Percentiles rank a stretch among this genome's conserved stretches.
Evolutionary conservation across 2,888 invertebrate genomes (phyloP).

Genomic region (Stenolophus ochropezus): DNA sequence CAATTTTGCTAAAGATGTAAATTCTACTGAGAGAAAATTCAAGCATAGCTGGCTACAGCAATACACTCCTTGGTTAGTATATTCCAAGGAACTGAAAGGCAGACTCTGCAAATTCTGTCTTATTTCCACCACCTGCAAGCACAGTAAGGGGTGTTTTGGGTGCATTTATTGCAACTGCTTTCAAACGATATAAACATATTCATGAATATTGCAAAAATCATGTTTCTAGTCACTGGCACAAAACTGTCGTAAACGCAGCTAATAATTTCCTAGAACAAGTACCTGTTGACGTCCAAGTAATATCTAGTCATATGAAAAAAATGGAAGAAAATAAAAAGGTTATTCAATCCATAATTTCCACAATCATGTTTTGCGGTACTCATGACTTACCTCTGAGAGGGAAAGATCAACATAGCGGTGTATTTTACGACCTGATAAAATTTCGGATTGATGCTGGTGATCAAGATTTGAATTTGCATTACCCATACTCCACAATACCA

Average conservation of each 20-base stretch:
- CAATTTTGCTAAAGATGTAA: too few relatives aligned
- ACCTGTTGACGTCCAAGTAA: conserved; percentile 19
- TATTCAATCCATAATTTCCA: conserved; percentile 60
- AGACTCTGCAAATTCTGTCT: conserved; percentile 63
- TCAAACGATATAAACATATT: conserved; percentile 65
- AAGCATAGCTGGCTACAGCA: too few relatives aligned
- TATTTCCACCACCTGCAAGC: conserved; percentile 61
- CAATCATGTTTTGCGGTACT: conserved; percentile 64
- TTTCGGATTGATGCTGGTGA: conserved; percentile 63
- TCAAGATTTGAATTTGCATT: conserved; percentile 60
- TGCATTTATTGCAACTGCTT: conserved; percentile 65
- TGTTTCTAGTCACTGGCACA: conserved; percentile 63
- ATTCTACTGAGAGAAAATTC: too few relatives aligned
- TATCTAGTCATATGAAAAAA: conserved; percentile 62
- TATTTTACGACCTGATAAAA: conserved; percentile 62
- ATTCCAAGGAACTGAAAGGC: conserved; percentile 64
- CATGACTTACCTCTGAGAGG: conserved; percentile 65
- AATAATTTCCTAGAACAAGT: conserved; percentile 63
- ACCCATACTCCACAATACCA: too few relatives aligned
- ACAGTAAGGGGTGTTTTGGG: conserved; percentile 63
- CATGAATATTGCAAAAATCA: conserved; percentile 65
- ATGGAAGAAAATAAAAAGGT: conserved; percentile 63
- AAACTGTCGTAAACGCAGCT: conserved; percentile 64
- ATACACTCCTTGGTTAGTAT: too few relatives aligned
- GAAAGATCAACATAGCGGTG: conserved; percentile 61